Conservation (phyloP, 2,797 vertebrate genomes). For the Tiaroga cobitis region DNA sequence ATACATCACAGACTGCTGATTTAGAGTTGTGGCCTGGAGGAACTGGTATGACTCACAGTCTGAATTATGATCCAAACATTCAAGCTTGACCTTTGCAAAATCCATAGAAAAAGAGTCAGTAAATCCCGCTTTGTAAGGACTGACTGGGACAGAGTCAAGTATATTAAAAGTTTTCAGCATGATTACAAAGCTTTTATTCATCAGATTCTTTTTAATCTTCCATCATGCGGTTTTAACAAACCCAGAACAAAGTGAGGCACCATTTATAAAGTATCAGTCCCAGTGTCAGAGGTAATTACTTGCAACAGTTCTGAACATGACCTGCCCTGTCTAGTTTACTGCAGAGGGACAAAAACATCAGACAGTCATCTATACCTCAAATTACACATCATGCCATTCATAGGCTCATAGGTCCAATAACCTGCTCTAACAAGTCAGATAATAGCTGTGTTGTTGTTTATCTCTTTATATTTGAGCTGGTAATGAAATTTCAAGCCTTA, state of each 20-base stretch:
- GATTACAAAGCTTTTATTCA: neutral
- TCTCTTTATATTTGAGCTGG: slow-evolving; percentile 11
- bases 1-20: slow-evolving; percentile 4
- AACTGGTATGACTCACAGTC: neutral
- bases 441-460: slow-evolving; percentile 6
- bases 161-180: neutral
- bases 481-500: slow-evolving; percentile 18
- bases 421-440: slow-evolving; percentile 22
- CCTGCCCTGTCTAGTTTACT: neutral
- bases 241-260: neutral
- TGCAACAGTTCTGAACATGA: neutral
- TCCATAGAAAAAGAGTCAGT: neutral
- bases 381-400: neutral
- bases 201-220: neutral
- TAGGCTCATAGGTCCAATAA: slow-evolving; percentile 18
- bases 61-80: slow-evolving; percentile 8
- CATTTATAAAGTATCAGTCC: too few relatives aligned
- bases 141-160: neutral
- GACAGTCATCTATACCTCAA: neutral
- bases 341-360: neutral
- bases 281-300: neutral
- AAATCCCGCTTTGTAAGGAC: neutral
- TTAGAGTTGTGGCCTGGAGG: slow-evolving; percentile 3
- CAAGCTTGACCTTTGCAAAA: neutral
- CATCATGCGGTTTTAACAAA: neutral